These are phyloP conservation scores for Chelmon rostratus DNA, from an alignment of 2,797 vertebrate genomes.

Conservation along the genomic window DNA sequence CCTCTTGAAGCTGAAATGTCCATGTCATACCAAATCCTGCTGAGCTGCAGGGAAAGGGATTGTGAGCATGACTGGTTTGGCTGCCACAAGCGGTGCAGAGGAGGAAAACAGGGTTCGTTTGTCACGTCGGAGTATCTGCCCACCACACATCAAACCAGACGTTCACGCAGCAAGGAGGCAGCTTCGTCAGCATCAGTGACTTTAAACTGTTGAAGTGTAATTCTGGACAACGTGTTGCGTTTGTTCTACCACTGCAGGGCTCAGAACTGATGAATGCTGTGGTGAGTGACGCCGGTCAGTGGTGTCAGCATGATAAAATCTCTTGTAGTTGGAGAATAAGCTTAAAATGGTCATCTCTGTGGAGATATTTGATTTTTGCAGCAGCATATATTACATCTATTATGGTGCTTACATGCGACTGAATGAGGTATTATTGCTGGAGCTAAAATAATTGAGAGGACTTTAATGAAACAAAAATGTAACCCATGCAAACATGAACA, in stretches of 20 bases:
- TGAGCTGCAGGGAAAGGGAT: slow-evolving; percentile 55
- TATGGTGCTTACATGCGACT: background rate
- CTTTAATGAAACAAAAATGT: too few relatives aligned
- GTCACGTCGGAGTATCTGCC: slow-evolving; percentile 25
- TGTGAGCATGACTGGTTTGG: slow-evolving; percentile 50
- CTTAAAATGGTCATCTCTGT: background rate
- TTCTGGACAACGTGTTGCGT: slow-evolving; percentile 12
- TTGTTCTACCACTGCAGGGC: background rate
- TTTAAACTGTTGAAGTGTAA: slow-evolving; percentile 24
- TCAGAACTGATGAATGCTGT: background rate
- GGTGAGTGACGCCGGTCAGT: background rate
- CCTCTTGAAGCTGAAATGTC: slow-evolving; percentile 50
- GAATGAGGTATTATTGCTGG: background rate
- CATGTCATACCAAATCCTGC: slow-evolving; percentile 57
- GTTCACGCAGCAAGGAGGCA: slow-evolving; percentile 8
- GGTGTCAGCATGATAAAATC: background rate
- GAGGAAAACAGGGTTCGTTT: slow-evolving; percentile 40
- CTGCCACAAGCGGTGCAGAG: slow-evolving; percentile 22
- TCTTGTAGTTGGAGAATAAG: background rate
- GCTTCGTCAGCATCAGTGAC: slow-evolving; percentile 23
- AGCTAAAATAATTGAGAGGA: background rate
- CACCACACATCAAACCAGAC: slow-evolving; percentile 40
- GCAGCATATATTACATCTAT: background rate
- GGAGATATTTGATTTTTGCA: background rate
- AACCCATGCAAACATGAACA: background rate